phyloP scores from a whole-genome alignment of 2,797 vertebrate genomes.

The Bucorvus abyssinicus region DNA sequence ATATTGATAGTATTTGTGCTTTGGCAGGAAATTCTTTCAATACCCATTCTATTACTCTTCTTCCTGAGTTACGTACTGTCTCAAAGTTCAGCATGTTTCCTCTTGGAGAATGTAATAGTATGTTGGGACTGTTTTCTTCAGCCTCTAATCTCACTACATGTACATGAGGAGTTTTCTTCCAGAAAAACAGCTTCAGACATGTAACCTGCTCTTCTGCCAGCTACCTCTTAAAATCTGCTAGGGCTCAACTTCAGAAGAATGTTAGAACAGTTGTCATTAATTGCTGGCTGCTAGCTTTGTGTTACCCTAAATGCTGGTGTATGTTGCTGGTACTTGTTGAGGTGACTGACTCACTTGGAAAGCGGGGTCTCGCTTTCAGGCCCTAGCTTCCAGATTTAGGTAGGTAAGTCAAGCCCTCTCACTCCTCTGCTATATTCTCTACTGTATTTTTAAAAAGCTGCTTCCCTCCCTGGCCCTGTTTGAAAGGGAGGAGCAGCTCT shows the following conservation, averaged over 20 bases:
- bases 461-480: not conserved
- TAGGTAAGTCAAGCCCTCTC: not conserved
- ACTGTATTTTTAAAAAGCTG: not conserved
- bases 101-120: not conserved
- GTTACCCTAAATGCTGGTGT: not conserved
- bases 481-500: not conserved
- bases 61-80: slow-evolving; percentile 49
- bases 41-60: slow-evolving; percentile 57
- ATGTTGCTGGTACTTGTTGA: not conserved
- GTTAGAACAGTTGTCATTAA: not conserved
- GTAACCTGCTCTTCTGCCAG: not conserved
- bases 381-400: not conserved
- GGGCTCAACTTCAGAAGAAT: not conserved
- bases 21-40: slow-evolving; percentile 67
- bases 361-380: not conserved
- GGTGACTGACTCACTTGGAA: not conserved
- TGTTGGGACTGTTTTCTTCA: not conserved
- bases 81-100: slow-evolving; percentile 9
- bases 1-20: slow-evolving; percentile 63
- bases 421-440: not conserved
- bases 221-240: not conserved
- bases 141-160: not conserved
- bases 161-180: not conserved
- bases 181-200: not conserved
- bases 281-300: not conserved